A percentile compares a stretch with the other conserved stretches of the same genome.
Conservation (phyloP, 2,797 vertebrate species). For the Eutrigla gurnardus region DNA sequence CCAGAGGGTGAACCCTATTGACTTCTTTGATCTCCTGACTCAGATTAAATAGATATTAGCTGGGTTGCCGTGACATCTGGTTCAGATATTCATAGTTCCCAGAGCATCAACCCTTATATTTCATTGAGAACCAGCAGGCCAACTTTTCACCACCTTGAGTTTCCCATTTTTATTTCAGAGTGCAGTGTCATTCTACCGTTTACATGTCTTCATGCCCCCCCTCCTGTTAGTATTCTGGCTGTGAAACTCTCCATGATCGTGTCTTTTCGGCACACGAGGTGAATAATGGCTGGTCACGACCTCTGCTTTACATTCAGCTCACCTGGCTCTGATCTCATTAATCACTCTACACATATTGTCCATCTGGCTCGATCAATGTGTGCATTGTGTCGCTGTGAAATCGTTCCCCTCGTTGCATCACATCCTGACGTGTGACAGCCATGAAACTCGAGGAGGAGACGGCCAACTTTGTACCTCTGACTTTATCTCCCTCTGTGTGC, state of each 20-base stretch:
- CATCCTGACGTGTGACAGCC: background rate
- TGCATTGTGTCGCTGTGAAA: constrained; percentile 21
- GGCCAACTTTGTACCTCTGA: constrained; percentile 28
- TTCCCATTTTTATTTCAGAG: no score
- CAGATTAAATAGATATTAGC: background rate
- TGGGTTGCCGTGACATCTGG: background rate
- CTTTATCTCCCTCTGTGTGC: constrained; percentile 17
- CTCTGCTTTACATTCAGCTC: background rate
- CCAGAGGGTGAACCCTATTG: background rate
- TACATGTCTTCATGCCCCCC: background rate
- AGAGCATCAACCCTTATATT: background rate
- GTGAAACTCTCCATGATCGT: constrained; percentile 2
- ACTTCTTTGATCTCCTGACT: background rate
- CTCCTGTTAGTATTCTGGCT: constrained; percentile 10
- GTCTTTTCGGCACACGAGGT: constrained; percentile 3
- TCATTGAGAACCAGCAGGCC: background rate
- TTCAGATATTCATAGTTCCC: background rate
- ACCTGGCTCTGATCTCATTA: constrained; percentile 31
- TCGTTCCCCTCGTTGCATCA: background rate
- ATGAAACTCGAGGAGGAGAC: constrained; percentile 23
- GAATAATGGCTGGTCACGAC: constrained; percentile 3
- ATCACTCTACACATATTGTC: constrained; percentile 19
- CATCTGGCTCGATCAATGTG: constrained; percentile 36
- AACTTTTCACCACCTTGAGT: background rate
- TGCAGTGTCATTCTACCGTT: background rate